Base-by-base conservation (phyloP, 2,113 vertebrate species). In the Xiphophorus couchianus region DNA sequence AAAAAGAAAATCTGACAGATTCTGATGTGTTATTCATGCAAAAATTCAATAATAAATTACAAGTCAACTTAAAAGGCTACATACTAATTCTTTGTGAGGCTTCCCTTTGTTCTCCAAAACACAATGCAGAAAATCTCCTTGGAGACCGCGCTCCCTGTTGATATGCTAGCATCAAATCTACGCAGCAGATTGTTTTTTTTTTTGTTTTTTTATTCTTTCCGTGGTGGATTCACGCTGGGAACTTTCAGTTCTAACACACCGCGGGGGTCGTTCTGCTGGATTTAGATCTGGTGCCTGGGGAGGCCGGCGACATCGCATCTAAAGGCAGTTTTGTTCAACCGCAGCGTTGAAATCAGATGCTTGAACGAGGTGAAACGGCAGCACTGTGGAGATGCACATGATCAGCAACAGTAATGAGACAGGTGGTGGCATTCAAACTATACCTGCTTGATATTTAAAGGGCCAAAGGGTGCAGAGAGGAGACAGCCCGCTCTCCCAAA, bases 71-170 rank as follows among this genome's bases (percentile, higher is more conserved):
- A n/a, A n/a, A n/a, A 37, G 14, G 17, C n/a, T 17, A 28, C n/a
- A 44, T 67, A 4, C n/a, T 48, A 29, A 48, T 48, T 66, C n/a
- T 7, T 13, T 19, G 30, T 58, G 10, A 37, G 69, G 25, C 31
- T 33, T 71, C 5, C 8, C 54, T 71, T 71, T 71, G n/a, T 71
- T 39, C 31, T 71, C 15, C 10, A 61, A 28, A 61, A 61, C 15
- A 71, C 17, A 65, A 44, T 17, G 9, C 48, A 33, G 13, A 35
- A 60, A 71, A n/a, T 14, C 12, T 61, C 51, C 69, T 71, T 13
- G 27, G 51, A 71, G 69, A 71, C 17, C 17, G 12, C 29, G 37
- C 60, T 62, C 15, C 15, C 28, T 44, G 35, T 44, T 63, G 28
- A 48, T 31, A 14, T 31, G 2, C 14, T 42, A 44, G 70, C 39